Evolutionary conservation across 2,888 invertebrate genomes (phyloP).

Genomic region (Pollenia angustigena): DNA sequence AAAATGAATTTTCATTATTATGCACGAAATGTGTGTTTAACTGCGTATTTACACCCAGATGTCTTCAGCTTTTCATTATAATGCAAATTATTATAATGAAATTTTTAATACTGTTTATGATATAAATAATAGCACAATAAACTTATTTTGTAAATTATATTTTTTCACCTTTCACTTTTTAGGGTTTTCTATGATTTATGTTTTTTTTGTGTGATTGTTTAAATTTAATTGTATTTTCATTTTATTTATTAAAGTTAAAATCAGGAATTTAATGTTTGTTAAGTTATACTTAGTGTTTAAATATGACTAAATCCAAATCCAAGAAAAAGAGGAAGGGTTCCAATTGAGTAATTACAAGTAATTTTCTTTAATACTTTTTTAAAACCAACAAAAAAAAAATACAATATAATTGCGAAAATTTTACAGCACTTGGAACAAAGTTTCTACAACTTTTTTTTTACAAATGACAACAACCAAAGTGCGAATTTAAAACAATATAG

Average conservation of each 20-base stretch:
- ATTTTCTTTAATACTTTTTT: slow-evolving; percentile 19
- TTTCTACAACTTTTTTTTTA: slow-evolving; percentile 21
- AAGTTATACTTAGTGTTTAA: slow-evolving; percentile 40
- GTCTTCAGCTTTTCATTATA: slow-evolving; percentile 45
- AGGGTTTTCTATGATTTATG: slow-evolving; percentile 4
- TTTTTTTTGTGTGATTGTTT: slow-evolving; percentile 11
- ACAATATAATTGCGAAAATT: slow-evolving; percentile 52
- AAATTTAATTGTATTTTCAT: slow-evolving; percentile 31
- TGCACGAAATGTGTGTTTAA: slow-evolving; percentile 13
- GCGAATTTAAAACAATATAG: slow-evolving; percentile 15
- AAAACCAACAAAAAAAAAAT: slow-evolving; percentile 21
- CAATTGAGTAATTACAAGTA: slow-evolving; percentile 49
- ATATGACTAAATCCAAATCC: slow-evolving; percentile 27
- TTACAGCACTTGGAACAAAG: slow-evolving; percentile 39
- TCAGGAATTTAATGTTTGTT: slow-evolving; percentile 29
- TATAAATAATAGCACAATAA: not conserved
- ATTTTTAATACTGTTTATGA: not conserved
- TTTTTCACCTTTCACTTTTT: slow-evolving; percentile 61
- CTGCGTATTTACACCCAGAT: slow-evolving; percentile 33
- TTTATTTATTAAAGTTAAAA: slow-evolving; percentile 13
- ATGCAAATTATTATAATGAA: slow-evolving; percentile 54
- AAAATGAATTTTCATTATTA: slow-evolving; percentile 8
- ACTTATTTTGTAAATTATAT: slow-evolving; percentile 20
- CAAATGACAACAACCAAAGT: slow-evolving; percentile 55
- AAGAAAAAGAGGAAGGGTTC: slow-evolving; percentile 58